phyloP scores from a whole-genome alignment of 2,888 invertebrate species.

The Lymantria monacha region DNA sequence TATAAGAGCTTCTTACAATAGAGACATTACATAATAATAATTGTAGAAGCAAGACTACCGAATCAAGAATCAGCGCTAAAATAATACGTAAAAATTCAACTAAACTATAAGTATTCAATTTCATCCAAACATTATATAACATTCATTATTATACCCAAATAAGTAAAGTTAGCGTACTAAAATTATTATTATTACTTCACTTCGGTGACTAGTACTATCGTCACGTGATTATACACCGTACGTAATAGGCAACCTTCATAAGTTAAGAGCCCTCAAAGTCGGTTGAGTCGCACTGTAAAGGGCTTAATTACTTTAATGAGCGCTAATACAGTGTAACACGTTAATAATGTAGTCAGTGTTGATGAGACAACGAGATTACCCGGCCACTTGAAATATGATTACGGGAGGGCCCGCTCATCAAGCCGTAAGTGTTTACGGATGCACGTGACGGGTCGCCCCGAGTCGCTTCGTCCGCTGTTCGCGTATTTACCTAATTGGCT shows the following conservation, averaged over 20 bases:
- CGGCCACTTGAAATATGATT: constrained; percentile 64
- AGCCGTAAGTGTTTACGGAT: constrained; percentile 64
- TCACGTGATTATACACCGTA: constrained; percentile 29
- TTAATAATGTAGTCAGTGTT: constrained; percentile 51
- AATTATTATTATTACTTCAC: too few relatives aligned
- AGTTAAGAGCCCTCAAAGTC: constrained; percentile 32
- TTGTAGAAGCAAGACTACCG: too few relatives aligned
- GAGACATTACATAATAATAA: too few relatives aligned
- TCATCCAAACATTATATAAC: too few relatives aligned
- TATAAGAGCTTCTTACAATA: too few relatives aligned
- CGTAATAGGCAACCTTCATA: constrained; percentile 24
- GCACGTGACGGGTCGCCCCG: constrained; percentile 53
- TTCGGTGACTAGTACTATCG: constrained; percentile 6
- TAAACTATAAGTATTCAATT: too few relatives aligned
- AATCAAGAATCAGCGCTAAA: too few relatives aligned
- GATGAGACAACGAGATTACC: constrained; percentile 53
- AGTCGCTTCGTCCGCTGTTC: constrained; percentile 34
- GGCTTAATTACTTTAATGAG: constrained; percentile 42
- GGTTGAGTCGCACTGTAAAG: constrained; percentile 25
- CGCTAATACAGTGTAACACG: constrained; percentile 43
- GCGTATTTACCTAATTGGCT: constrained; percentile 77
- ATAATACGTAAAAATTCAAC: too few relatives aligned
- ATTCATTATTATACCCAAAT: too few relatives aligned
- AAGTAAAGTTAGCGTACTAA: too few relatives aligned
- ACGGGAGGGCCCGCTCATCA: constrained; percentile 56